These are phyloP conservation scores for Brachionus manjavacas DNA, from an alignment of 1,140 invertebrate species.

Conservation along the genomic window DNA sequence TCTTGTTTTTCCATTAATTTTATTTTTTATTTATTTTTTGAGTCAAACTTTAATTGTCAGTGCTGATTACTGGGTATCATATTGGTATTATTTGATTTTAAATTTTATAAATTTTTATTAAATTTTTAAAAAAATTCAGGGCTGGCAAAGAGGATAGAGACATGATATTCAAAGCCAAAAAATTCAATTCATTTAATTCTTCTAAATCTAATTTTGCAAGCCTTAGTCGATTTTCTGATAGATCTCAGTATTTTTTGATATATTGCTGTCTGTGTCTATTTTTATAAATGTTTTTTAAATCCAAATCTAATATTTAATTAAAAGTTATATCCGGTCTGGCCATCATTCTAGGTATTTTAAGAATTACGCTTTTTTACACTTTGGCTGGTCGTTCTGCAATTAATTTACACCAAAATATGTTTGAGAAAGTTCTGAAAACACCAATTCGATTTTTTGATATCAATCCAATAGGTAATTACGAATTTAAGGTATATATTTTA, in stretches of 20 bases:
- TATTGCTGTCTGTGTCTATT: neutral
- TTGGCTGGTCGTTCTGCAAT: neutral
- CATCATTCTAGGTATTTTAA: neutral
- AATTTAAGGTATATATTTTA: neutral
- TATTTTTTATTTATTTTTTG: constrained; percentile 63
- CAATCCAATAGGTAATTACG: constrained; percentile 26
- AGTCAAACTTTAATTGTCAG: constrained; percentile 68
- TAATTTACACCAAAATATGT: constrained; percentile 6
- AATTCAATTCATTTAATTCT: neutral
- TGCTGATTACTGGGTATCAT: constrained; percentile 73
- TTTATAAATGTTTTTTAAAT: neutral
- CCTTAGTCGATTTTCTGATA: neutral
- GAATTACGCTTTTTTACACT: neutral
- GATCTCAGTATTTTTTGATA: neutral
- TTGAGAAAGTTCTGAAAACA: neutral
- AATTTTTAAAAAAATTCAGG: neutral
- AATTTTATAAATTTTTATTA: neutral
- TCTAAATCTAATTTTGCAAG: neutral
- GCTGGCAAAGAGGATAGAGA: neutral
- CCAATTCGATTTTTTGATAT: constrained; percentile 8
- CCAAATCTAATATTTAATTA: neutral
- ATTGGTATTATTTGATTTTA: constrained; percentile 61
- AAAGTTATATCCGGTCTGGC: neutral
- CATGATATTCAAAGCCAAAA: neutral
- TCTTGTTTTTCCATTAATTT: constrained; percentile 60